A percentile compares a stretch with the other conserved stretches of the same genome.
Conservation (phyloP, 2,797 vertebrate species). For the Protosalanx chinensis region DNA sequence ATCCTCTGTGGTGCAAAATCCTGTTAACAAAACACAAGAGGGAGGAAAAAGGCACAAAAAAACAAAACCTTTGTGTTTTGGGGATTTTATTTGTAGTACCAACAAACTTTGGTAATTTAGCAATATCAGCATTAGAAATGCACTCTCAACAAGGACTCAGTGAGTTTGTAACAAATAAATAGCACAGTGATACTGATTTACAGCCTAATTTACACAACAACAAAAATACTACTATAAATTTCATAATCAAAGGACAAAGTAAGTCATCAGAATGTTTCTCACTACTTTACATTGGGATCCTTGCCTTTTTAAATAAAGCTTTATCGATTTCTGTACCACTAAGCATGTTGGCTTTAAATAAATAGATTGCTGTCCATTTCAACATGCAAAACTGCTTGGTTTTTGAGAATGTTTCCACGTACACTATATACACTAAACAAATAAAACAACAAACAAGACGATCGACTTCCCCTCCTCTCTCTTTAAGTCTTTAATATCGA, state of each 20-base stretch:
- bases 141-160: slow-evolving; percentile 33
- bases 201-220: slow-evolving; percentile 30
- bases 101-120: slow-evolving; percentile 60
- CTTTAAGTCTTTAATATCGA: slow-evolving; percentile 10
- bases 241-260: slow-evolving; percentile 38
- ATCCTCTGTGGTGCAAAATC: background rate
- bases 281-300: slow-evolving; percentile 42
- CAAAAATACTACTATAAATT: slow-evolving; percentile 43
- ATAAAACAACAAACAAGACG: slow-evolving; percentile 16
- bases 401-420: slow-evolving; percentile 34
- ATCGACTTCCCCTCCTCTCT: slow-evolving; percentile 10
- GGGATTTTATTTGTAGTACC: slow-evolving; percentile 52
- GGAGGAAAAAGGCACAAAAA: background rate
- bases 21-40: background rate
- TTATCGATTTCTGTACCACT: slow-evolving; percentile 49
- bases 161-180: slow-evolving; percentile 53
- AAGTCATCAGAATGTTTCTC: slow-evolving; percentile 47
- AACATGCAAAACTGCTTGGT: slow-evolving; percentile 55
- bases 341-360: slow-evolving; percentile 58
- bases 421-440: slow-evolving; percentile 28
- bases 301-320: slow-evolving; percentile 57
- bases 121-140: slow-evolving; percentile 49
- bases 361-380: slow-evolving; percentile 61
- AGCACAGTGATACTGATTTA: slow-evolving; percentile 45
- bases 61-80: background rate